These are phyloP conservation scores for Hylyphantes graminicola DNA, from an alignment of 1,140 invertebrate genomes.

Conservation along the genomic window DNA sequence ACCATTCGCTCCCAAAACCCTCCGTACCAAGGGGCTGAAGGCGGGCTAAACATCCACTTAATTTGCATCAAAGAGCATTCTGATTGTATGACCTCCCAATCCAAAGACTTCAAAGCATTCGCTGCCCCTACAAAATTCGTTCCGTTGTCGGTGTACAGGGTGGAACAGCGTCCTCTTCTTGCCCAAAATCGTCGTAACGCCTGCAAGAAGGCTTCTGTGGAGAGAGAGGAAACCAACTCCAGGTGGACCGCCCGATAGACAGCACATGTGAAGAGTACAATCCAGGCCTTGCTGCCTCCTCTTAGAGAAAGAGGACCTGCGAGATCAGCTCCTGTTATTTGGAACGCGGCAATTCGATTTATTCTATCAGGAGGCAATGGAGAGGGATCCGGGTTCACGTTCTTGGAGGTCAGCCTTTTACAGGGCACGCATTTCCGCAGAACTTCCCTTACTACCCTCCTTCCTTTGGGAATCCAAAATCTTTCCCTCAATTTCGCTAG, in stretches of 20 bases:
- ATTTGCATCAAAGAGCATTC: too few species aligned
- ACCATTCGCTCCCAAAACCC: too few species aligned
- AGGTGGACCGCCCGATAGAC: slow-evolving; percentile 68
- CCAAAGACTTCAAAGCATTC: too few species aligned
- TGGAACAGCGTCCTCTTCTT: too few species aligned
- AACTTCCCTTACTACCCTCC: slow-evolving; percentile 19
- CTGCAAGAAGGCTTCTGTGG: too few species aligned
- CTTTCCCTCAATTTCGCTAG: slow-evolving; percentile 25
- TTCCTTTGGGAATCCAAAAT: slow-evolving; percentile 44
- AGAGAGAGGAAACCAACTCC: slow-evolving; percentile 61
- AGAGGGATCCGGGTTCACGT: neutral
- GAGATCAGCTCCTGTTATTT: slow-evolving; percentile 66
- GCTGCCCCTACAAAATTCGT: too few species aligned
- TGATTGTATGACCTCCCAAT: too few species aligned
- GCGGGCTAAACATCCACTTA: too few species aligned
- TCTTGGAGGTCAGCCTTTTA: neutral
- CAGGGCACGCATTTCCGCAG: slow-evolving; percentile 27
- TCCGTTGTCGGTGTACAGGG: too few species aligned
- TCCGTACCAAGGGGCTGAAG: too few species aligned
- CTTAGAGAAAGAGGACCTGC: slow-evolving; percentile 65
- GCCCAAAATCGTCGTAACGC: too few species aligned
- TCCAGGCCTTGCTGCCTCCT: slow-evolving; percentile 36
- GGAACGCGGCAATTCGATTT: slow-evolving; percentile 63
- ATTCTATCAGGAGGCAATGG: slow-evolving; percentile 64
- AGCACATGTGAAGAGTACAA: slow-evolving; percentile 50